A percentile compares a stretch with the other conserved stretches of the same genome.
Evolutionary conservation across 2,113 vertebrate species (phyloP).

Genomic region (Bubalus kerabau): DNA sequence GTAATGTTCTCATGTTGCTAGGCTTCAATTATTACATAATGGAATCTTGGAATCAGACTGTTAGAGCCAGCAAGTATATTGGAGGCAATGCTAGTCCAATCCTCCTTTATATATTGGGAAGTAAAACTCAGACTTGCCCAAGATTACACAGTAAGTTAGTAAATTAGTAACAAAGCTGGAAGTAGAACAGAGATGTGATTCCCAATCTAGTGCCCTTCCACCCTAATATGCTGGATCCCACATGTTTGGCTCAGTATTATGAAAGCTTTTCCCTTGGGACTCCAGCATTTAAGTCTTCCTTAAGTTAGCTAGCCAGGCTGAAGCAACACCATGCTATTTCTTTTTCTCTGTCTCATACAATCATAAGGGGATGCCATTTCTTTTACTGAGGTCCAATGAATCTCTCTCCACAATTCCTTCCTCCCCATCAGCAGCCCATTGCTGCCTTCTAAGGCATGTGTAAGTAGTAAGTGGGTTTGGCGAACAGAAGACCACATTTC

Average conservation of each 20-base stretch:
- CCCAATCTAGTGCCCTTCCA: not conserved
- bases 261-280: not conserved
- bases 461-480: not conserved
- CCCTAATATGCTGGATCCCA: not conserved
- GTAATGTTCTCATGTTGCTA: not conserved
- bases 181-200: not conserved
- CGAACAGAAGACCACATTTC: not conserved
- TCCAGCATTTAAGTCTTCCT: not conserved
- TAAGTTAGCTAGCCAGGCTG: not conserved
- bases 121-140: constrained; percentile 28
- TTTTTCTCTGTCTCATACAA: not conserved
- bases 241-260: not conserved
- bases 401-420: not conserved
- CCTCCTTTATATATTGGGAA: constrained; percentile 4
- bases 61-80: not conserved
- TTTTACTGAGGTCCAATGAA: not conserved
- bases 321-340: not conserved
- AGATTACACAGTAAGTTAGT: constrained; percentile 24
- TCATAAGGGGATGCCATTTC: not conserved
- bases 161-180: not conserved
- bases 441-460: not conserved
- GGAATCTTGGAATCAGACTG: not conserved
- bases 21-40: not conserved
- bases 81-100: not conserved
- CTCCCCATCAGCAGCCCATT: not conserved